These are phyloP conservation scores for Drosophila lini DNA, from an alignment of 1,140 invertebrate species.

Conservation along the genomic window DNA sequence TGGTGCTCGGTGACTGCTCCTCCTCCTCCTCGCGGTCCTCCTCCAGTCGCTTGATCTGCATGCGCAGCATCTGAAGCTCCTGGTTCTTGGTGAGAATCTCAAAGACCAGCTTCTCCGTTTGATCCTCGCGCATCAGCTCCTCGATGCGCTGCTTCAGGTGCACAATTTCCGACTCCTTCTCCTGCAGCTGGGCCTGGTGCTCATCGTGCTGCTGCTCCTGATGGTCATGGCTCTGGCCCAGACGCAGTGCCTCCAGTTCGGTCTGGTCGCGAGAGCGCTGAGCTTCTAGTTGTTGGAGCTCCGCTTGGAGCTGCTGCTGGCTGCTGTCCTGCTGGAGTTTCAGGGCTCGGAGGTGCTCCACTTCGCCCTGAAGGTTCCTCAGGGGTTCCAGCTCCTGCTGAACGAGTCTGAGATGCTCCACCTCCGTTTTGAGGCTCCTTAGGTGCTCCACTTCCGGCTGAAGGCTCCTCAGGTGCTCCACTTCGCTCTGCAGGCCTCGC, in stretches of 20 bases:
- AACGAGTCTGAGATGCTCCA: slow-evolving; percentile 5
- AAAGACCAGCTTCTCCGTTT: slow-evolving; percentile 80
- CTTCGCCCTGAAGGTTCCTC: slow-evolving; percentile 3
- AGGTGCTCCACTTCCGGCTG: slow-evolving; percentile 85
- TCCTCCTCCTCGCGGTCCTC: slow-evolving; percentile 53
- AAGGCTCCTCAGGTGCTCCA: slow-evolving; percentile 80
- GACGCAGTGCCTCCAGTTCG: slow-evolving; percentile 32
- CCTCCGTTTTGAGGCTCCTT: slow-evolving; percentile 85
- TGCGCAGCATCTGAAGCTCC: slow-evolving; percentile 71
- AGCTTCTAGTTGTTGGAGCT: slow-evolving; percentile 1
- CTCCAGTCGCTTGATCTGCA: slow-evolving; percentile 65
- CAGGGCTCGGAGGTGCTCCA: not conserved
- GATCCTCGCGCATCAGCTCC: slow-evolving; percentile 82
- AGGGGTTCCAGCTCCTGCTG: slow-evolving; percentile 2
- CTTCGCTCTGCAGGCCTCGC: slow-evolving; percentile 53
- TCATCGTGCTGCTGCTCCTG: slow-evolving; percentile 47
- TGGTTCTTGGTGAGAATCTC: slow-evolving; percentile 84
- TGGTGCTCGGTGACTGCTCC: not conserved
- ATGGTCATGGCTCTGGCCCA: not conserved
- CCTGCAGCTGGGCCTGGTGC: slow-evolving; percentile 61
- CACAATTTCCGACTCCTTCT: slow-evolving; percentile 83
- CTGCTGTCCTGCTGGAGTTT: not conserved
- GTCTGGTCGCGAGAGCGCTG: not conserved
- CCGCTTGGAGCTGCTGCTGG: not conserved
- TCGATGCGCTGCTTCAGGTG: slow-evolving; percentile 84